Evolutionary conservation across 2,797 vertebrate genomes (phyloP).

Genomic region (Carduelis carduelis): DNA sequence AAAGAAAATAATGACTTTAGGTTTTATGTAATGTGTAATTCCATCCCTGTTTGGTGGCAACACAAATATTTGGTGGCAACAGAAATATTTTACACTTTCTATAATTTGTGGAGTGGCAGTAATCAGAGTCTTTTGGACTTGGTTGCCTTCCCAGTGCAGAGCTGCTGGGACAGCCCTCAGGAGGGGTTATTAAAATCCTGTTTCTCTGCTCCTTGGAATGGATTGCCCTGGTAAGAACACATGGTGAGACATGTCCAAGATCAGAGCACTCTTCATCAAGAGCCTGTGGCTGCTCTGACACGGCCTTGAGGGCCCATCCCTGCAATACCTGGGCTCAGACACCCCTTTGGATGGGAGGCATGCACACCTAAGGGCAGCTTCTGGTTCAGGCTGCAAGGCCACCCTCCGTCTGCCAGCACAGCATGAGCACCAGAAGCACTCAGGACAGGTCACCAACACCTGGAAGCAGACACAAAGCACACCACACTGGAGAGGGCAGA

Average conservation of each 20-base stretch:
- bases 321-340: neutral
- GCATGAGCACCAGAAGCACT: neutral
- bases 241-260: neutral
- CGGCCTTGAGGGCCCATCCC: neutral
- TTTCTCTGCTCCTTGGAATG: neutral
- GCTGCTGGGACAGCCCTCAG: neutral
- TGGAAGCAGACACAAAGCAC: neutral
- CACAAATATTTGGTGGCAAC: neutral
- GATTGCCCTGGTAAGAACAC: neutral
- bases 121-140: neutral
- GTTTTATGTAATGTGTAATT: neutral
- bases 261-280: neutral
- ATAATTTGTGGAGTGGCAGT: neutral
- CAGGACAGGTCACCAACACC: neutral
- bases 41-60: neutral
- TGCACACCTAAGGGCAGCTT: neutral
- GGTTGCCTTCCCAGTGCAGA: neutral
- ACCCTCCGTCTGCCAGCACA: neutral
- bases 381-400: neutral
- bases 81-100: neutral
- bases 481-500: neutral
- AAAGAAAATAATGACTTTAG: neutral
- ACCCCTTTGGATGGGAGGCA: rapidly evolving
- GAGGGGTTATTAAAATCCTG: neutral
- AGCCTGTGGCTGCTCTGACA: neutral